Base-by-base conservation (phyloP, 1,140 invertebrate genomes). In the Scylla paramamosain region DNA sequence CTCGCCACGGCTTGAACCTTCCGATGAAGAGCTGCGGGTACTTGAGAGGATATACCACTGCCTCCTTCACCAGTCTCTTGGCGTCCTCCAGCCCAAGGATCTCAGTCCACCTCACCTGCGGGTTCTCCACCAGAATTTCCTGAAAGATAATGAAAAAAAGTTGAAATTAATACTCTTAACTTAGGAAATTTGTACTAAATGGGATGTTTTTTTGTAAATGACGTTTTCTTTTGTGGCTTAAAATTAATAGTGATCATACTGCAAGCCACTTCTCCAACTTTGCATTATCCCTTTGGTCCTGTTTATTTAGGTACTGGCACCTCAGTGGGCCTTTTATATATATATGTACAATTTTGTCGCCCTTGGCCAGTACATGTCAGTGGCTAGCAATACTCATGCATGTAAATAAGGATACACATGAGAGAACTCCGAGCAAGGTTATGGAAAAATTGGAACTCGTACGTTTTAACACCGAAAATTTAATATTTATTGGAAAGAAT, bases 1-100 rank as follows among this genome's bases (percentile, higher is more conserved):
- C 98, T 96, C 98, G 98, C 99, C 99, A 99, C 0, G 98, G 98
- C 46, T 96, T 96, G 67, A 99, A 97, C 48, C 98, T 97, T 0
- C 98, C 98, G 31, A 97, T 97, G 96, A 99, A 99, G 10, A 99
- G 97, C 91, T 98, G 97, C 3, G 99, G 98, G 97, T 99, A 99
- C 96, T 98, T 98, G 12, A 98, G 97, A 2, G 99, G 98, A 97
- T 98, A 99, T 7, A 99, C 97, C 0, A 99, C 98, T 3, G 99
- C 98, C 97, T 99, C 99, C 97, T 99, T 98, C 32, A 97, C 96
- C 91, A 97, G 96, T 95, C 97, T 96, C 96, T 97, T 97, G 83
- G 97, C 97, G 95, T 97, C 96, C 92, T 97, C 97, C 93, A 97
- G 96, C 20, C 97, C 97, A 95, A 97, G 97, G 93, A 97, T 97